Conservation (phyloP, 2,888 invertebrate genomes). For the Salpingus planirostris region DNA sequence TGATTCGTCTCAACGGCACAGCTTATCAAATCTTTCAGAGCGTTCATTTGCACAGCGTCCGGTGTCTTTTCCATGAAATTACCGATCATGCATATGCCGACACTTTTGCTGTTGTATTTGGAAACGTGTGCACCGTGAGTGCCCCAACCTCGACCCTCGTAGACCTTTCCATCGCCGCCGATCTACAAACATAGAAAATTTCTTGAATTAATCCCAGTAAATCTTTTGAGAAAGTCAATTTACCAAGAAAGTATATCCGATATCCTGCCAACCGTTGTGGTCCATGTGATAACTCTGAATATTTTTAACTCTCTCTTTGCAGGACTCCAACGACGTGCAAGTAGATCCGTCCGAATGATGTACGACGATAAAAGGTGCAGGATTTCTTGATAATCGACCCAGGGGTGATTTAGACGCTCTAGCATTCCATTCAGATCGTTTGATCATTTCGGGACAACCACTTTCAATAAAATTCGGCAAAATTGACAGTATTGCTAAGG, state of each 20-base stretch:
- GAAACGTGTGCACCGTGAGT: conserved; percentile 51
- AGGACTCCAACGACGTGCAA: conserved; percentile 35
- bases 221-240: too few species aligned
- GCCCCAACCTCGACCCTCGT: conserved; percentile 58
- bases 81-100: conserved; percentile 57
- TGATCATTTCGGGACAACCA: conserved; percentile 31
- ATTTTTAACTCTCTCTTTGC: conserved; percentile 34
- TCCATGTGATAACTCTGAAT: conserved; percentile 38
- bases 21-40: conserved; percentile 18
- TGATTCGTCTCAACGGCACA: conserved; percentile 18
- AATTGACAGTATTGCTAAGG: too few species aligned
- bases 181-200: conserved; percentile 35
- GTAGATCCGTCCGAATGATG: conserved; percentile 39
- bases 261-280: conserved; percentile 29
- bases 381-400: conserved; percentile 24
- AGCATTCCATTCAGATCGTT: conserved; percentile 40
- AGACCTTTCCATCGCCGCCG: conserved; percentile 56
- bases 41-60: conserved; percentile 14
- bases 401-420: conserved; percentile 18
- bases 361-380: conserved; percentile 38
- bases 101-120: conserved; percentile 50
- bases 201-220: conserved; percentile 1
- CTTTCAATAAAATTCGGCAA: too few species aligned
- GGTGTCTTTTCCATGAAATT: conserved; percentile 31
- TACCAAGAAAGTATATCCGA: conserved; percentile 39